These are phyloP conservation scores for Thaleichthys pacificus DNA, from an alignment of 2,797 vertebrate genomes.

Conservation along the genomic window DNA sequence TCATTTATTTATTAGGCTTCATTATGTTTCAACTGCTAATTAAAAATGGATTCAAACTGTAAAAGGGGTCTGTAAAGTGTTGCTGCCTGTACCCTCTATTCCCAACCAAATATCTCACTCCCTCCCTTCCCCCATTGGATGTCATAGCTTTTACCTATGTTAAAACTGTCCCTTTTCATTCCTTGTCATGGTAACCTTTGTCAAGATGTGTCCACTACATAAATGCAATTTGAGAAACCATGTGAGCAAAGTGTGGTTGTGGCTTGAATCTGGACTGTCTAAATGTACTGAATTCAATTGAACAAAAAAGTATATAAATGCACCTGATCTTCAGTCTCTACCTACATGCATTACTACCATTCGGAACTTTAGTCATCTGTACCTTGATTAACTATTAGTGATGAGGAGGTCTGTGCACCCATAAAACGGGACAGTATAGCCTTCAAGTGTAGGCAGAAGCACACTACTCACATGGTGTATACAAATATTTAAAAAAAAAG, in stretches of 20 bases:
- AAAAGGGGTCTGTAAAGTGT: too few relatives aligned
- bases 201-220: constrained; percentile 1
- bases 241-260: background rate
- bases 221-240: constrained; percentile 3
- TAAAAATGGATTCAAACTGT: background rate
- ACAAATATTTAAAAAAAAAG: constrained; percentile 8
- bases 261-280: background rate
- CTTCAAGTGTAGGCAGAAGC: too few relatives aligned
- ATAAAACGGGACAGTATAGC: background rate
- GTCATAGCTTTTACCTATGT: constrained; percentile 12
- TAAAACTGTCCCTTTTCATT: constrained; percentile 24
- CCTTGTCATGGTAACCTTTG: constrained; percentile 25
- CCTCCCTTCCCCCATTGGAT: constrained; percentile 6
- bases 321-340: background rate
- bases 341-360: background rate
- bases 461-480: background rate
- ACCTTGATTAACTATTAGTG: too few relatives aligned
- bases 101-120: background rate
- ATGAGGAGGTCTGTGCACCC: too few relatives aligned
- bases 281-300: too few relatives aligned
- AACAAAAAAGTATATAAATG: background rate
- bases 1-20: background rate
- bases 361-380: too few relatives aligned
- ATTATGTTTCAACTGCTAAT: background rate
- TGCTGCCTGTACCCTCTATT: background rate